Evolutionary conservation across 2,888 invertebrate genomes (phyloP), one percentile per base, ranked within the genome.

Genomic region (Cosmia trapezina): DNA sequence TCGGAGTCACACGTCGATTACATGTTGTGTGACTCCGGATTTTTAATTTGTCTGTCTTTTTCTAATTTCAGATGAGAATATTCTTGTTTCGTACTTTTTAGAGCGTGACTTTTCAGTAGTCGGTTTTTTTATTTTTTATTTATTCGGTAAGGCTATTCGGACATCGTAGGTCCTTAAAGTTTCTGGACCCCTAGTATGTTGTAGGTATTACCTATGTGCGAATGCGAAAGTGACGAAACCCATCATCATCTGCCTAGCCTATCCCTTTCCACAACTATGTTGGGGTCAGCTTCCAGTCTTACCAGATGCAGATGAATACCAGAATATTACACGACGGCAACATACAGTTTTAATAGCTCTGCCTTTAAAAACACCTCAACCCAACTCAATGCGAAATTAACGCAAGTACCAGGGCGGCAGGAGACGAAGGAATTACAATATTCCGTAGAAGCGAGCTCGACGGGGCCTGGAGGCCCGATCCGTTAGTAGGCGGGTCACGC

Each of bases 401-500:
- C 70, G 49, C 60, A 60, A 72, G 67, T 86, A 87, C 83, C 75
- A 82, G 80, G 85, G 65, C 68, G 62, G 72, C 68, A 80, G 74
- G 60, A 65, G 69, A 54, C 45, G 76, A 51, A 81, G 85, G 88
- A 81, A 83, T 80, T 85, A 86, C 78, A 82, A 83, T 85, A 75
- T 76, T 76, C 79, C 53, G 51, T 54, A 33, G 28, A 19, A 51
- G 62, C 17, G 33, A n/a, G 75, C 33, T 49, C 69, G 45, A 14
- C 57, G 19, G 41, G 43, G 57, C 60, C 64, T 56, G 83, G 81
- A 68, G 81, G 81, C 76, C 45, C 51, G 81, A 68, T 76, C 47
- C 60, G 78, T 89, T 86, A 62, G 84, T 72, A 86, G 65, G 33
- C 87, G 19, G 76, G 67, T 87, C 89, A 89, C 89, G 90, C 80